Evolutionary conservation across 1,140 invertebrate genomes (phyloP).

Genomic region (Meloidogyne floridensis): DNA sequence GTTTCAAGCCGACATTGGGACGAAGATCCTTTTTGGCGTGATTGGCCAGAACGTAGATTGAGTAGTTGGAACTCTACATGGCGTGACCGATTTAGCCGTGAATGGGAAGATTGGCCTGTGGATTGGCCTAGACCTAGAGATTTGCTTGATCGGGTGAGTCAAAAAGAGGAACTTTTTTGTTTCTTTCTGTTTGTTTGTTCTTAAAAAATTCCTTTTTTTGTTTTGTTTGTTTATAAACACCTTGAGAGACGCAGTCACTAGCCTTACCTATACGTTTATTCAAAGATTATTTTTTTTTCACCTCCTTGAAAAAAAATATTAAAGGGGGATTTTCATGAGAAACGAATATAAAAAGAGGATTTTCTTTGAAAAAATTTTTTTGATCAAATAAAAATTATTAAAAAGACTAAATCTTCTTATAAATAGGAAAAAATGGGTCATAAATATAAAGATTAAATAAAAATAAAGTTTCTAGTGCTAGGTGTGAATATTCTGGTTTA

Average conservation of each 20-base stretch:
- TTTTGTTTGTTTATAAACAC: not conserved
- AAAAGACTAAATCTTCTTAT: not conserved
- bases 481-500: too few relatives aligned
- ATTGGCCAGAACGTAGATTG: conserved; percentile 46
- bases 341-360: not conserved
- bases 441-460: not conserved
- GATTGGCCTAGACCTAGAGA: conserved; percentile 63
- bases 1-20: conserved; percentile 30
- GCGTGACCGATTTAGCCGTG: conserved; percentile 48
- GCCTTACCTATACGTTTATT: too few relatives aligned
- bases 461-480: too few relatives aligned
- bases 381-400: not conserved
- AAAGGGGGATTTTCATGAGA: not conserved
- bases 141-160: conserved; percentile 55
- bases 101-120: conserved; percentile 60
- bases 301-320: not conserved
- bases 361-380: not conserved
- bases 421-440: not conserved
- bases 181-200: not conserved
- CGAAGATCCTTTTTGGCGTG: conserved; percentile 41
- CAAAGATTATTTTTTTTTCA: not conserved
- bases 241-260: not conserved
- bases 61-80: conserved; percentile 36
- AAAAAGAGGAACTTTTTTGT: not conserved
- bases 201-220: not conserved